Evolutionary conservation across 2,888 invertebrate genomes (phyloP).

Genomic region (Eupithecia subumbrata): DNA sequence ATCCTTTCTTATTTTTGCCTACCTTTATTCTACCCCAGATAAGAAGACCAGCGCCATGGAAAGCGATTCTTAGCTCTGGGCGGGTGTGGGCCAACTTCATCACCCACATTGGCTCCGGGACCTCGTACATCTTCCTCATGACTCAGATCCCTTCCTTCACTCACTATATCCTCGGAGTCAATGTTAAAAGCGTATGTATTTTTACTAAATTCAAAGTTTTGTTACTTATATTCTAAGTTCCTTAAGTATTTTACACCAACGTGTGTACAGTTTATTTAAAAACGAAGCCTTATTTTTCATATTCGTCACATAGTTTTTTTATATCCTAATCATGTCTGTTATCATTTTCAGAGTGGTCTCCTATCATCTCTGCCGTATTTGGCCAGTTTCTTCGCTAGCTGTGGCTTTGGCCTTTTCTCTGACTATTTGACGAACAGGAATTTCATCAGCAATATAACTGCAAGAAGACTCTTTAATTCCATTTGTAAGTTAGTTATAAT

Average conservation of each 20-base stretch:
- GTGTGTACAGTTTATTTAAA: too few species aligned
- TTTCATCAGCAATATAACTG: slow-evolving; percentile 53
- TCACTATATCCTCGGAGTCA: slow-evolving; percentile 81
- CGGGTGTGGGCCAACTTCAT: slow-evolving; percentile 80
- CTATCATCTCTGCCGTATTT: slow-evolving; percentile 86
- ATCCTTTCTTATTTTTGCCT: background rate
- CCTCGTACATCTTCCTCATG: slow-evolving; percentile 85
- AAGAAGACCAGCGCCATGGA: slow-evolving; percentile 72
- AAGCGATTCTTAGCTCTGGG: slow-evolving; percentile 76
- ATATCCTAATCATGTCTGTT: background rate
- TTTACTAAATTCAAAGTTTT: background rate
- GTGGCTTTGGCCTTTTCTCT: slow-evolving; percentile 83
- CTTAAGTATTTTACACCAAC: too few species aligned
- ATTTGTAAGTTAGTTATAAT: slow-evolving; percentile 63
- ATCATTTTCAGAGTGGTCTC: slow-evolving; percentile 78
- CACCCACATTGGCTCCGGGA: slow-evolving; percentile 81
- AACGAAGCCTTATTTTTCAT: too few species aligned
- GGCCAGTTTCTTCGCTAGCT: slow-evolving; percentile 76
- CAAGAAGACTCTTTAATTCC: slow-evolving; percentile 76
- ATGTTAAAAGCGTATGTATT: slow-evolving; percentile 66
- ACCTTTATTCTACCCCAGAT: background rate
- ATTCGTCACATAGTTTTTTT: background rate
- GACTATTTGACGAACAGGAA: slow-evolving; percentile 75
- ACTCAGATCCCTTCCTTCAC: slow-evolving; percentile 87
- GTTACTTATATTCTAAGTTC: background rate